Percentiles rank a stretch among this genome's conserved stretches.
Conservation (phyloP, 2,888 invertebrate genomes). For the Drosophila phalerata region DNA sequence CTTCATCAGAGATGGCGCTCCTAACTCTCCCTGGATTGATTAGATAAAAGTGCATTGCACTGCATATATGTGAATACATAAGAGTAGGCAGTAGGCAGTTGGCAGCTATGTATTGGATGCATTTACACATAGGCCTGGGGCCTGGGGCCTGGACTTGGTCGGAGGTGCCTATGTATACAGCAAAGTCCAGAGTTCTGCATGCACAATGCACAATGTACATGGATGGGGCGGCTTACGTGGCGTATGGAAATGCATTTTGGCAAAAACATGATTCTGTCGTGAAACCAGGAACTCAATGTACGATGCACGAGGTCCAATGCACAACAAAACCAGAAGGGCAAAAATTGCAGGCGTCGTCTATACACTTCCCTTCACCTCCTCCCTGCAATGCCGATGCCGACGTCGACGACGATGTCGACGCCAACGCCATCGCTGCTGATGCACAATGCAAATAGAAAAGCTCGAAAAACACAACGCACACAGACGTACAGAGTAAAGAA, state of each 20-base stretch:
- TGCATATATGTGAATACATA: conserved; percentile 24
- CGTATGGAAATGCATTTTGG: conserved; percentile 79
- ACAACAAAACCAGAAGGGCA: conserved; percentile 72
- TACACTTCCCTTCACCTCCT: not conserved
- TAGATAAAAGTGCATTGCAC: conserved; percentile 76
- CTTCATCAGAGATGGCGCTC: conserved; percentile 21
- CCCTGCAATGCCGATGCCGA: not conserved
- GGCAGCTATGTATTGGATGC: conserved; percentile 40
- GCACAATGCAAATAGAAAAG: conserved; percentile 73
- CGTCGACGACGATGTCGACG: conserved; percentile 5
- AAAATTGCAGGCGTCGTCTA: conserved; percentile 59
- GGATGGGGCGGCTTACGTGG: conserved; percentile 62
- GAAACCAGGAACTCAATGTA: conserved; percentile 42
- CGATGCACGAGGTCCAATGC: conserved; percentile 28
- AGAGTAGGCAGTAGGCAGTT: conserved; percentile 7
- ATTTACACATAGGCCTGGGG: conserved; percentile 28
- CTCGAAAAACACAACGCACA: conserved; percentile 60
- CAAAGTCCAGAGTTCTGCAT: conserved; percentile 48
- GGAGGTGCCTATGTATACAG: conserved; percentile 10
- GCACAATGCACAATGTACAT: conserved; percentile 58
- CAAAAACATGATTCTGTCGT: conserved; percentile 71
- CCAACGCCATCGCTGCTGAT: conserved; percentile 47
- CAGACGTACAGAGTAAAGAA: conserved; percentile 34
- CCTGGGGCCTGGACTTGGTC: conserved; percentile 2
- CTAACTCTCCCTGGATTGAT: conserved; percentile 48